Evolutionary conservation across 2,113 vertebrate genomes (phyloP), one percentile per base, ranked within the genome.

Genomic region (Rutilus rutilus): DNA sequence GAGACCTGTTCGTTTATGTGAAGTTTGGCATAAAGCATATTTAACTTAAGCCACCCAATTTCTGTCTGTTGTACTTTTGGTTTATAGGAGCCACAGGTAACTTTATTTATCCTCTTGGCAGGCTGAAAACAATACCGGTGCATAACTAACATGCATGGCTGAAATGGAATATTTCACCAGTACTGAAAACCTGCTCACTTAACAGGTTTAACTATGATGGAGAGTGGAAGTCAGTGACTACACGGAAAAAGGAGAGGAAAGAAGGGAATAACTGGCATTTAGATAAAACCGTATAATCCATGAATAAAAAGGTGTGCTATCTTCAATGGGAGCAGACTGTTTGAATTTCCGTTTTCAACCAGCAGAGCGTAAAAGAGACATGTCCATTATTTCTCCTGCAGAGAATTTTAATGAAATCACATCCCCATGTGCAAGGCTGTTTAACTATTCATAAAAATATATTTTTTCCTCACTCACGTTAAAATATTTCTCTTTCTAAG

Each of bases 261-360:
- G n/a, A 30, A 19, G 39, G 39, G 59, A 80, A 30, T 30, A 80
- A 47, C 78, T 62, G 77, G 54, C 77, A 60, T 57, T 60, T 79
- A 60, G n/a, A 80, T 80, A 80, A 42, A 79, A 79, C 54, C 33
- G 54, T 79, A 80, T 64, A 64, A 65, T 47, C 39, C 59, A 65
- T 64, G 47, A 80, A 80, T 80, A 80, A 47, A 80, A 80, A 80
- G 78, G 78, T 47, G 59, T 80, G 78, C 65, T 80, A 80, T 80
- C 78, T 80, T 64, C 59, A 80, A 80, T 64, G 59, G 42, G 36
- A 80, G n/a, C 78, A 80, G 78, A 64, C 57, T 65, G 59, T 80
- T 64, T 80, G n/a, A 80, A 62, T 80, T 80, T 80, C 59, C 39
- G 36, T 47, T 80, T 80, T 39, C 25, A 80, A 47, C 59, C 59